A percentile compares a stretch with the other conserved stretches of the same genome.
Evolutionary conservation across 1,140 invertebrate species (phyloP).

Genomic region (Helicoverpa armigera): DNA sequence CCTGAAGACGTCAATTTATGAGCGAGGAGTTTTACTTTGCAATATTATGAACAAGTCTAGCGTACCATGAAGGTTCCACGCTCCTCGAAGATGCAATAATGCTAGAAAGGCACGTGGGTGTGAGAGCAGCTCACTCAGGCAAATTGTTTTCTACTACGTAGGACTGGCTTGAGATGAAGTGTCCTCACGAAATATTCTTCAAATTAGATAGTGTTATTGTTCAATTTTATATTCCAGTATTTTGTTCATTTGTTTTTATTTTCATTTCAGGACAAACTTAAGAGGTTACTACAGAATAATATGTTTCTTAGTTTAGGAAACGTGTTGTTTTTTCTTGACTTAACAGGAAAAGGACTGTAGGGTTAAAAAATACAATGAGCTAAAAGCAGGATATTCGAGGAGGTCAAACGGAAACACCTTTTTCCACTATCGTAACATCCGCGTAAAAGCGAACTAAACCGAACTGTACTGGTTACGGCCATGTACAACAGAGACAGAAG

Average conservation of each 20-base stretch:
- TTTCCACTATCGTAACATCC: conserved; percentile 41
- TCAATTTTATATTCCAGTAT: not conserved
- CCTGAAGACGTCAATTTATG: conserved; percentile 36
- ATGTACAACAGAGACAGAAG: conserved; percentile 1
- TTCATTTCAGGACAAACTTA: no score
- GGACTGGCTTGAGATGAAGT: conserved; percentile 4
- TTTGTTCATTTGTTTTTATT: no score
- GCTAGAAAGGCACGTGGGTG: conserved; percentile 19
- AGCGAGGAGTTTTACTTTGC: conserved; percentile 23
- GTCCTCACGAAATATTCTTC: conserved; percentile 18
- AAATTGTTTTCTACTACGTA: conserved; percentile 32
- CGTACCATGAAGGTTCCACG: not conserved
- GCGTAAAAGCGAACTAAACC: conserved; percentile 33
- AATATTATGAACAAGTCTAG: conserved; percentile 40
- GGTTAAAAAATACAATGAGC: conserved; percentile 22
- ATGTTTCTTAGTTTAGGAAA: not conserved
- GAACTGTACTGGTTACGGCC: not conserved
- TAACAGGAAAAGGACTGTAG: not conserved
- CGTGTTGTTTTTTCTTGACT: not conserved
- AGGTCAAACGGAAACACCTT: conserved; percentile 29
- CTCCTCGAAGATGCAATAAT: conserved; percentile 15
- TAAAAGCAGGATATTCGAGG: conserved; percentile 27
- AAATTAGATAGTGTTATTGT: not conserved
- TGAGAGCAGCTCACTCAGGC: conserved; percentile 9
- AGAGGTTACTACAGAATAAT: not conserved